Evolutionary conservation across 2,797 vertebrate genomes (phyloP).

Genomic region (Champsocephalus esox): DNA sequence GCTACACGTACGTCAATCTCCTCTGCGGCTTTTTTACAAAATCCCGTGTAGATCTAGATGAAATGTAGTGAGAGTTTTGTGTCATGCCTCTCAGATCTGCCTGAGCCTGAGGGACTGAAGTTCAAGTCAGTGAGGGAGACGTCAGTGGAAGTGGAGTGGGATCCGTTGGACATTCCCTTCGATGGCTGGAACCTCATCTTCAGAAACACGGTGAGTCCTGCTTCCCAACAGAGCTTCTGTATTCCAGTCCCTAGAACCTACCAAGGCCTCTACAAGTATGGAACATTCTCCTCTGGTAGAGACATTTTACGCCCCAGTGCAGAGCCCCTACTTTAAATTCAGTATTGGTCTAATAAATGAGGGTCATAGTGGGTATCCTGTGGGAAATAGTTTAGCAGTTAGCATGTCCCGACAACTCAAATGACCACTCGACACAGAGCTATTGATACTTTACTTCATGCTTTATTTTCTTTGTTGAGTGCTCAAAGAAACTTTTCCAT

Average conservation of each 20-base stretch:
- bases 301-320: constrained; percentile 43
- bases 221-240: constrained; percentile 23
- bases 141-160: constrained; percentile 96
- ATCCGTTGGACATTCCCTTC: constrained; percentile 93
- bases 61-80: constrained; percentile 3
- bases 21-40: background rate
- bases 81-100: constrained; percentile 87
- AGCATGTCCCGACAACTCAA: constrained; percentile 61
- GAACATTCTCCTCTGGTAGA: constrained; percentile 47
- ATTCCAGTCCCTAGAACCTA: constrained; percentile 22
- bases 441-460: constrained; percentile 56
- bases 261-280: constrained; percentile 40
- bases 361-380: constrained; percentile 39
- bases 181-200: constrained; percentile 98
- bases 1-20: constrained; percentile 89
- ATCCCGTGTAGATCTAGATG: background rate
- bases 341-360: constrained; percentile 45
- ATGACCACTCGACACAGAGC: constrained; percentile 49
- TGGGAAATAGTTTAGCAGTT: constrained; percentile 70
- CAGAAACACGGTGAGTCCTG: constrained; percentile 89
- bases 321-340: constrained; percentile 40
- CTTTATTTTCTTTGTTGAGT: constrained; percentile 65
- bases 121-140: constrained; percentile 97
- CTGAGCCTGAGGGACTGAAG: constrained; percentile 94
- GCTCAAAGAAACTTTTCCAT: constrained; percentile 61